A percentile compares a stretch with the other conserved stretches of the same genome.
Evolutionary conservation across 2,888 invertebrate genomes (phyloP).

Genomic region (Schizaphis graminum): DNA sequence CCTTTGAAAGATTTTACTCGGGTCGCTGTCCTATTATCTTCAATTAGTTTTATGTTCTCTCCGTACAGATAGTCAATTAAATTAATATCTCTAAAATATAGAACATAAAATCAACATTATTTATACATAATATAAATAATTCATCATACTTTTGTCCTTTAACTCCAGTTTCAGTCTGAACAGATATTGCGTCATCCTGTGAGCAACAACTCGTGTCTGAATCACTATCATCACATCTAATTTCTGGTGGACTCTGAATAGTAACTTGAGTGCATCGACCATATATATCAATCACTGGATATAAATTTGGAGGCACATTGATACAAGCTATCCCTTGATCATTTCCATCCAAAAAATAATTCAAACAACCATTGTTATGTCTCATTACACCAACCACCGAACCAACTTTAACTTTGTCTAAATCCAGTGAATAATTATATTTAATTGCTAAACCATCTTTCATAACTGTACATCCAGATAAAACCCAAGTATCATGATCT

Average conservation of each 20-base stretch:
- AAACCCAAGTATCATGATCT: constrained; percentile 91
- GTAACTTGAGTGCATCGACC: constrained; percentile 93
- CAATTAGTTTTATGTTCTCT: constrained; percentile 79
- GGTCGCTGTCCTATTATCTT: constrained; percentile 78
- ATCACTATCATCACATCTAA: constrained; percentile 56
- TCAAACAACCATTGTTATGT: constrained; percentile 84
- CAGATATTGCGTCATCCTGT: constrained; percentile 48
- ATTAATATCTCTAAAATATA: constrained; percentile 54
- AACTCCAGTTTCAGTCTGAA: constrained; percentile 52
- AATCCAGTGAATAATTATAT: constrained; percentile 87
- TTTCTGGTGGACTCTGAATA: constrained; percentile 67
- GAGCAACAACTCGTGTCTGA: constrained; percentile 55
- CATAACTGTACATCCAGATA: constrained; percentile 91
- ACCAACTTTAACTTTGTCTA: constrained; percentile 85
- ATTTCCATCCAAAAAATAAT: constrained; percentile 88
- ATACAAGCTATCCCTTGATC: constrained; percentile 89
- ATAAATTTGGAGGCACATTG: constrained; percentile 84
- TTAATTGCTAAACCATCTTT: constrained; percentile 88
- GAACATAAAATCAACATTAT: background rate
- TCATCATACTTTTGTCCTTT: constrained; percentile 50
- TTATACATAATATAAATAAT: background rate
- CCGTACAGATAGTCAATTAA: constrained; percentile 72
- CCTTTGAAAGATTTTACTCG: constrained; percentile 76
- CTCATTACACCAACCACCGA: constrained; percentile 84
- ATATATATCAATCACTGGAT: constrained; percentile 94